A percentile compares a stretch with the other conserved stretches of the same genome.
These are phyloP conservation scores for Eilema sororculum DNA, from an alignment of 2,888 invertebrate species.

Conservation along the genomic window DNA sequence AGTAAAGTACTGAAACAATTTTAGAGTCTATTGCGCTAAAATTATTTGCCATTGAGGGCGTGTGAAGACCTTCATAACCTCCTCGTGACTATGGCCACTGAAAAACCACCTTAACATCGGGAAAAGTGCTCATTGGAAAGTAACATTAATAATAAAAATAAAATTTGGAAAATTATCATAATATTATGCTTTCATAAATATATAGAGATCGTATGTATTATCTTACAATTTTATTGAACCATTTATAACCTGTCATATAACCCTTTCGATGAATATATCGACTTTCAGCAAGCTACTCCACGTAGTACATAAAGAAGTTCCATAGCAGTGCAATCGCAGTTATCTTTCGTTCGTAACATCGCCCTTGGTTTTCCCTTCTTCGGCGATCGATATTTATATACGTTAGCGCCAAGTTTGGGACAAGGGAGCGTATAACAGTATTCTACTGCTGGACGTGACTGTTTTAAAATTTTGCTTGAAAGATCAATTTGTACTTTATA, in stretches of 20 bases:
- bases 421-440: not conserved
- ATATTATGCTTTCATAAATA: not conserved
- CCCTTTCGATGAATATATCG: slow-evolving; percentile 41
- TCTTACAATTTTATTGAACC: slow-evolving; percentile 21
- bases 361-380: not conserved
- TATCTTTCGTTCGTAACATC: not conserved
- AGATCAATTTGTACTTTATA: not conserved
- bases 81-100: not conserved
- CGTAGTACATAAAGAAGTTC: not conserved
- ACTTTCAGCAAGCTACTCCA: not conserved
- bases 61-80: not conserved
- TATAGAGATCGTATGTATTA: not conserved
- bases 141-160: not conserved
- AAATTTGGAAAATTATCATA: not conserved
- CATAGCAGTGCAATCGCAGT: not conserved
- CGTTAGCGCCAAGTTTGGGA: not conserved
- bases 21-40: no score
- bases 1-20: no score
- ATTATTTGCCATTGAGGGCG: no score
- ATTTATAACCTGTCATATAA: slow-evolving; percentile 34
- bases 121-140: not conserved
- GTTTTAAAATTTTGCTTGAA: not conserved
- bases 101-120: not conserved
- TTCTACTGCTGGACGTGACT: not conserved
- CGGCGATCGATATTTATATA: slow-evolving; percentile 3